Conservation (phyloP, 2,888 invertebrate genomes). For the Orchesellides sinensis region DNA sequence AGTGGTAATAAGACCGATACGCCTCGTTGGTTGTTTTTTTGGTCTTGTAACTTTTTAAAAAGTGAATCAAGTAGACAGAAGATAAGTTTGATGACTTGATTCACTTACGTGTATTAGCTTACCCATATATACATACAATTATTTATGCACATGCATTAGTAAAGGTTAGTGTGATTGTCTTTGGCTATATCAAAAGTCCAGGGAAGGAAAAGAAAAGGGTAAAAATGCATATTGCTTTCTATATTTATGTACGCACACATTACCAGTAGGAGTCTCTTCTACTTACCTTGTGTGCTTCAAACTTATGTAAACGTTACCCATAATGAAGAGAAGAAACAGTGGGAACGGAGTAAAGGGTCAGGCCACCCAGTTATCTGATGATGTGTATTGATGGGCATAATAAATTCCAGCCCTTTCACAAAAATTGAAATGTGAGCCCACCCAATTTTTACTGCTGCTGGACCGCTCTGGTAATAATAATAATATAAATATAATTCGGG, state of each 20-base stretch:
- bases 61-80: slow-evolving; percentile 34
- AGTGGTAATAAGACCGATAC: slow-evolving; percentile 23
- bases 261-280: slow-evolving; percentile 34
- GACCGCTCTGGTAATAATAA: slow-evolving; percentile 52
- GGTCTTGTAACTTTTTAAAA: not conserved
- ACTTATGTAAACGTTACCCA: not conserved
- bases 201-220: slow-evolving; percentile 7
- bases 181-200: not conserved
- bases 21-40: slow-evolving; percentile 13
- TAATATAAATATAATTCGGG: slow-evolving; percentile 21
- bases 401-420: slow-evolving; percentile 70
- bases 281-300: slow-evolving; percentile 1
- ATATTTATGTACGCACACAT: not conserved
- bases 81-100: slow-evolving; percentile 54
- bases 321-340: slow-evolving; percentile 52
- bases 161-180: not conserved
- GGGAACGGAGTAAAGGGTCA: slow-evolving; percentile 66
- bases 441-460: slow-evolving; percentile 66
- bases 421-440: slow-evolving; percentile 71
- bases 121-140: not conserved
- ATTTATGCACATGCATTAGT: no score
- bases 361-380: slow-evolving; percentile 72
- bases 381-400: slow-evolving; percentile 70
- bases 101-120: slow-evolving; percentile 9
- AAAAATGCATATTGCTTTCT: not conserved